phyloP scores from a whole-genome alignment of 2,888 invertebrate species.

The Icerya purchasi region DNA sequence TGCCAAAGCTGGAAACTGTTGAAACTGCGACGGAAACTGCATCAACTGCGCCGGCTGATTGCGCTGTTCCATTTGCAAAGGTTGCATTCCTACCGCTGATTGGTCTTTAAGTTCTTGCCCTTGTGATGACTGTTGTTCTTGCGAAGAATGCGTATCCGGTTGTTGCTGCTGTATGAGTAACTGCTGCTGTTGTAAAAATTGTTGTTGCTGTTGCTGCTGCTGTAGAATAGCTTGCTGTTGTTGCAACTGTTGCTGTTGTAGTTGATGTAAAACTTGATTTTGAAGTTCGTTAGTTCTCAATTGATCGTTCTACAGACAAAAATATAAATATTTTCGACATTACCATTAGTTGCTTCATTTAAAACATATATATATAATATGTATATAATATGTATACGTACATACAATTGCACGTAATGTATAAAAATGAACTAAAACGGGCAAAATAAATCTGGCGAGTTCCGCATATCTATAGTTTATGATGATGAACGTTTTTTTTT shows the following conservation, averaged over 20 bases:
- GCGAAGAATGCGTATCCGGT: background rate
- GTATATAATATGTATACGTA: too few species aligned
- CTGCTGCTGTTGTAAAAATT: constrained; percentile 24
- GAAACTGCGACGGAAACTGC: background rate
- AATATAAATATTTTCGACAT: too few species aligned
- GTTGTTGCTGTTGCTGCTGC: constrained; percentile 13
- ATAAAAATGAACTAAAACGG: too few species aligned
- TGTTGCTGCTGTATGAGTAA: constrained; percentile 22
- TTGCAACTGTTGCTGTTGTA: constrained; percentile 29
- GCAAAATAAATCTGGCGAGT: too few species aligned
- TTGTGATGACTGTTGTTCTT: background rate
- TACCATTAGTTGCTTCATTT: too few species aligned
- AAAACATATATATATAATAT: too few species aligned
- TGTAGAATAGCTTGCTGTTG: constrained; percentile 40
- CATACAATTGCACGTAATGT: too few species aligned
- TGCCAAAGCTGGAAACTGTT: background rate
- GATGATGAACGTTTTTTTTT: too few species aligned
- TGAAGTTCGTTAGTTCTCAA: background rate
- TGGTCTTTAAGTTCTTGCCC: background rate
- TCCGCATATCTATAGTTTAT: too few species aligned
- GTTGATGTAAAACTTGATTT: background rate
- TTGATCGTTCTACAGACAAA: too few species aligned
- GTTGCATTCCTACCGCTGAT: too few species aligned
- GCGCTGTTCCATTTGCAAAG: too few species aligned
- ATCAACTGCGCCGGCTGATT: background rate